Evolutionary conservation across 2,113 vertebrate genomes (phyloP), one percentile per base, ranked within the genome.

Genomic region (Otis tarda): DNA sequence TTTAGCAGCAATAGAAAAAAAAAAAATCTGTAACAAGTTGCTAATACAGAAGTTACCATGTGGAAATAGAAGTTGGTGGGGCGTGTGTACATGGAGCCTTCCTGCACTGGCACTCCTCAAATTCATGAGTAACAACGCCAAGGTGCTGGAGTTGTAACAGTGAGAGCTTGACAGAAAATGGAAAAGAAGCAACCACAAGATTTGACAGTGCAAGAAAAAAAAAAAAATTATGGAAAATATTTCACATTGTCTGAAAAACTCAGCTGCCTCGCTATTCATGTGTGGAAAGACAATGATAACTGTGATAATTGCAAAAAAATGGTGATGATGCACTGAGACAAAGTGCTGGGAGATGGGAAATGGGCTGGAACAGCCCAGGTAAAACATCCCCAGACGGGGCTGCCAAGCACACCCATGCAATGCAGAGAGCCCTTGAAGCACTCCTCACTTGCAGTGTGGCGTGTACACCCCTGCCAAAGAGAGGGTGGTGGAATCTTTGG

Each of bases 221-320:
- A 90, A 90, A 88, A 87, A 53, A 96, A 93, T 93, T 84, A 92
- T 64, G 53, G 49, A 93, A 96, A 96, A 93, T 93, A 97, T 74
- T 98, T 97, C 59, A 79, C 79, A 85, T 91, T 92, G 49, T 35
- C 16, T 94, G 83, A 94, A 97, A 95, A 86, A 2, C 15, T 64
- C 61, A 79, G 41, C 37, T 86, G 49, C 53, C 39, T 83, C 3
- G 7, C 45, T 76, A 49, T 49, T 95, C 61, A 82, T 30, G 83
- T 76, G 30, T 9, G 64, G 90, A 93, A 87, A 84, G 65, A 68
- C 43, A 75, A 68, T 33, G 24, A 45, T 61, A 83, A 33, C 31
- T 31, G 57, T 30, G 33, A 12, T 86, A 90, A 82, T 35, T 71
- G 74, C 33, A 84, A 84, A 57, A 39, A 81, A 71, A 70, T 28